Conservation (phyloP, 2,113 vertebrate genomes). For the Scytalopus superciliaris region DNA sequence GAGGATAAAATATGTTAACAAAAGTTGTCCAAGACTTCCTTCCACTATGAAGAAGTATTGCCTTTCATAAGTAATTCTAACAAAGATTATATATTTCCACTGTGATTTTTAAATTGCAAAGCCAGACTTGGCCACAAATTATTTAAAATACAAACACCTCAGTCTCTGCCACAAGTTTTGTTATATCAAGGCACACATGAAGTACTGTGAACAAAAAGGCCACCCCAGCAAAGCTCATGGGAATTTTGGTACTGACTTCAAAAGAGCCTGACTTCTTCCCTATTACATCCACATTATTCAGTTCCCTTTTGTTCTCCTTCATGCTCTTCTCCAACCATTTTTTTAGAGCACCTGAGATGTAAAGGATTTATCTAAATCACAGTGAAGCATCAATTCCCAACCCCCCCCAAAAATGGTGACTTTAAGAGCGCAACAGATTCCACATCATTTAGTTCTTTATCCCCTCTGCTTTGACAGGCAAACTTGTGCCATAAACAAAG, state of each 20-base stretch:
- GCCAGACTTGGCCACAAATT: background rate
- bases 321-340: background rate
- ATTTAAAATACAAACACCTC: background rate
- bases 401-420: fast-evolving
- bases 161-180: background rate
- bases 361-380: background rate
- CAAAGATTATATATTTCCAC: fast-evolving
- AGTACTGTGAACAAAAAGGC: background rate
- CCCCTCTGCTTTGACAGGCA: background rate
- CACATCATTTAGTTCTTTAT: background rate
- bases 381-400: background rate
- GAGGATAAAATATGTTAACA: background rate
- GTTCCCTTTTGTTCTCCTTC: background rate
- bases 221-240: fast-evolving
- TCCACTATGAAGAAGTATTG: background rate
- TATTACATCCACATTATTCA: background rate
- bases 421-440: background rate
- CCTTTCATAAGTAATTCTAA: background rate
- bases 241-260: background rate
- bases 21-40: background rate
- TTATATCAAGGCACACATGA: background rate
- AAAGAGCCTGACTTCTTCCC: background rate
- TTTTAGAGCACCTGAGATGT: background rate
- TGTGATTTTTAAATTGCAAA: background rate
- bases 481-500: background rate